A percentile compares a stretch with the other conserved stretches of the same genome.
Conservation (phyloP, 2,797 vertebrate genomes). For the Enteromius mattozi region DNA sequence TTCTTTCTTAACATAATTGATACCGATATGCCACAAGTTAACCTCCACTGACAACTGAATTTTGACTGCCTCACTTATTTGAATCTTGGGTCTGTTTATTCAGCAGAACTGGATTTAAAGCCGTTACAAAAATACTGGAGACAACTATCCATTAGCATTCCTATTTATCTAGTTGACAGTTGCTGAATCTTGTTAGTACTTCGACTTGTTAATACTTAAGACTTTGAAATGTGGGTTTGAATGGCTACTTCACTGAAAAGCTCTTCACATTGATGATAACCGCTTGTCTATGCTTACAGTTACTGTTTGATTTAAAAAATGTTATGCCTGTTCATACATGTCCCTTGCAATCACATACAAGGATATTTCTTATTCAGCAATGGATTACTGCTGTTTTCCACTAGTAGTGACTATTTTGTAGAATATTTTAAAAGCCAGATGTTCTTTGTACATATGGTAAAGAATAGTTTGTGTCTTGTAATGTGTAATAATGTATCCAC, state of each 20-base stretch:
- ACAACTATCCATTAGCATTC: background rate
- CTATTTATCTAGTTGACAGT: background rate
- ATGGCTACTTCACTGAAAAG: background rate
- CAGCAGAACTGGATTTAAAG: background rate
- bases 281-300: background rate
- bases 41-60: background rate
- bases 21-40: background rate
- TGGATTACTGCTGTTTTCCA: too few species aligned
- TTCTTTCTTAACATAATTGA: background rate
- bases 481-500: too few species aligned
- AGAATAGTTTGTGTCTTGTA: too few species aligned
- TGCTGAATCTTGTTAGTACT: background rate
- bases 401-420: too few species aligned
- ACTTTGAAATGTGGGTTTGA: background rate
- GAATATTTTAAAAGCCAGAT: too few species aligned
- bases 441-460: too few species aligned
- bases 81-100: background rate
- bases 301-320: background rate
- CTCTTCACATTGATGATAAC: background rate
- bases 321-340: background rate
- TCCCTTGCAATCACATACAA: too few species aligned
- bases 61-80: background rate
- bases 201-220: background rate
- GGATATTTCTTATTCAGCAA: too few species aligned
- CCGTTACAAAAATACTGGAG: background rate